phyloP scores from a whole-genome alignment of 2,888 invertebrate species.

The Rhingia campestris region DNA sequence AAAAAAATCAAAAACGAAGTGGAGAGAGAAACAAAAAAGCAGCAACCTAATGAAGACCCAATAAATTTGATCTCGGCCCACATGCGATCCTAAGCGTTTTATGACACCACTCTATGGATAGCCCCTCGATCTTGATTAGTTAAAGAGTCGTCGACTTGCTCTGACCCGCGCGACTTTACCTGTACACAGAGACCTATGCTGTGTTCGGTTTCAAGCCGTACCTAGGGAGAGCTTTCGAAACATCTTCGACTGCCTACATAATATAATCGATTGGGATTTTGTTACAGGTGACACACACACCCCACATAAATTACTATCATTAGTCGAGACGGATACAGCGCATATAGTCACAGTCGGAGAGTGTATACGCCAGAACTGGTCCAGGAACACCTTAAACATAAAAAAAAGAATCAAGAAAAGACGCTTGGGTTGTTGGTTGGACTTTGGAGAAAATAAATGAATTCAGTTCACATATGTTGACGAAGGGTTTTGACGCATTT shows the following conservation, averaged over 20 bases:
- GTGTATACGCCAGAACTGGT: constrained; percentile 42
- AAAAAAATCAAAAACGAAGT: constrained; percentile 6
- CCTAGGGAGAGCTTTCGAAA: constrained; percentile 69
- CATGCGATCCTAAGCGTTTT: constrained; percentile 74
- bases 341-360: constrained; percentile 20
- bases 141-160: constrained; percentile 62
- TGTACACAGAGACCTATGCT: constrained; percentile 17
- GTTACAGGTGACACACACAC: constrained; percentile 74
- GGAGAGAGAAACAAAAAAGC: constrained; percentile 8
- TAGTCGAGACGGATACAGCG: constrained; percentile 68
- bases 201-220: not conserved
- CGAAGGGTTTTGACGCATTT: no score
- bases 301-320: constrained; percentile 74
- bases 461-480: no score
- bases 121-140: constrained; percentile 74
- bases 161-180: constrained; percentile 67
- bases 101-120: constrained; percentile 72
- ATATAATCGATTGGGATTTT: constrained; percentile 74
- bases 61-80: constrained; percentile 74
- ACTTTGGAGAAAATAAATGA: no score
- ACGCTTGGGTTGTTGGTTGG: no score
- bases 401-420: no score
- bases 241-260: constrained; percentile 67
- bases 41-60: constrained; percentile 73
- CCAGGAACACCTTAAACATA: constrained; percentile 54